phyloP scores from a whole-genome alignment of 2,797 vertebrate genomes.

The Sebastes hubbsi region DNA sequence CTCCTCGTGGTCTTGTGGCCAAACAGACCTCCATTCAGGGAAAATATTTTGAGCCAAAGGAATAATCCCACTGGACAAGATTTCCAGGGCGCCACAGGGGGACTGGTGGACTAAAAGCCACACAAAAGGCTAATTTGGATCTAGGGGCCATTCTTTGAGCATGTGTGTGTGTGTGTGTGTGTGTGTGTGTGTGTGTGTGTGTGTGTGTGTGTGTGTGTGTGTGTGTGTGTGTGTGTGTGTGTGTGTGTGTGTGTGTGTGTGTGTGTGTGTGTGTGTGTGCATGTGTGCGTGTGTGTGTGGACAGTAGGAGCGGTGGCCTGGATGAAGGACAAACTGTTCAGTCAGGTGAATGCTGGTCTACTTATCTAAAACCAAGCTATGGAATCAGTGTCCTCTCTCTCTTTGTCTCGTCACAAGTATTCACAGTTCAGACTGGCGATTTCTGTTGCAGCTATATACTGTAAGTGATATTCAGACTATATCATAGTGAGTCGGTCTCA shows the following conservation, averaged over 20 bases:
- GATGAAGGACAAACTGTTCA: constrained; percentile 25
- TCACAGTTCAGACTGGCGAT: neutral
- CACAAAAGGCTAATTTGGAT: constrained; percentile 72
- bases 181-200: too few relatives aligned
- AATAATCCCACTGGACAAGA: constrained; percentile 67
- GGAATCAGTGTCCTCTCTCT: neutral
- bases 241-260: neutral
- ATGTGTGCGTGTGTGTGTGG: neutral
- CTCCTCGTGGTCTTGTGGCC: constrained; percentile 35
- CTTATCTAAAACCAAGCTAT: constrained; percentile 46
- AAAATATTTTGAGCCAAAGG: constrained; percentile 64
- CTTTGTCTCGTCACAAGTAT: neutral
- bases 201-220: too few relatives aligned
- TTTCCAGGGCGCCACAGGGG: constrained; percentile 62
- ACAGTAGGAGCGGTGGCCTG: constrained; percentile 30
- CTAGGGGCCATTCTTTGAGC: constrained; percentile 39
- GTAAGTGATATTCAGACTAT: neutral
- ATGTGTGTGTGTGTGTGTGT: neutral
- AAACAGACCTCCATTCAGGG: constrained; percentile 72
- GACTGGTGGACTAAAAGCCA: constrained; percentile 66
- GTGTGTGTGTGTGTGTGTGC: rapidly evolving
- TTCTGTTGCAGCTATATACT: neutral
- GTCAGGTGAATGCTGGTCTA: constrained; percentile 52
- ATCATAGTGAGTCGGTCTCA: neutral
- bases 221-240: rapidly evolving